A percentile compares a stretch with the other conserved stretches of the same genome.
Evolutionary conservation across 2,888 invertebrate genomes (phyloP).

Genomic region (Sinopyrophorus schimmeli): DNA sequence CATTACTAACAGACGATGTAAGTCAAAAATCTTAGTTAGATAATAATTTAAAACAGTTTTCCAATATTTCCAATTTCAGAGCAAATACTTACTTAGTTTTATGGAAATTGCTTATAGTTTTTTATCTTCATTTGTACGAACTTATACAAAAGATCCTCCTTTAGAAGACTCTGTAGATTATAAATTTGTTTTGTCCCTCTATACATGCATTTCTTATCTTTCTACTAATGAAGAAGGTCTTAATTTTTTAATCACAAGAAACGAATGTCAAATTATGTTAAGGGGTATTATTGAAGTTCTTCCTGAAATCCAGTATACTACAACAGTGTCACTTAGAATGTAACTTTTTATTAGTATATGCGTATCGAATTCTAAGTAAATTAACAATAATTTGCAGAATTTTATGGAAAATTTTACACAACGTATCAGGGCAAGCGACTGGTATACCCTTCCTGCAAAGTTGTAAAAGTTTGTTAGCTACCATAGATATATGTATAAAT

Average conservation of each 20-base stretch:
- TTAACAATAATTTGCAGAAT: background rate
- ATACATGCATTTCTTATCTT: constrained; percentile 8
- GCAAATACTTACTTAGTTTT: constrained; percentile 11
- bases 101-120: constrained; percentile 18
- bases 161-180: constrained; percentile 21
- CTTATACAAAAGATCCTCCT: constrained; percentile 10
- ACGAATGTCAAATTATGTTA: constrained; percentile 15
- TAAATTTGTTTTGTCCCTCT: constrained; percentile 14
- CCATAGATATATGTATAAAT: background rate
- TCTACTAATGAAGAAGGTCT: constrained; percentile 1
- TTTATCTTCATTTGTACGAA: constrained; percentile 11
- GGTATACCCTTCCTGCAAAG: background rate
- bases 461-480: background rate
- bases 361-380: background rate
- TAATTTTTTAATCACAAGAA: constrained; percentile 1
- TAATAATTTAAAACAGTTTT: background rate
- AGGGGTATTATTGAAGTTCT: constrained; percentile 1
- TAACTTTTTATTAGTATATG: background rate
- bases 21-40: background rate
- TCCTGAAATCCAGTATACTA: constrained; percentile 7
- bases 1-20: constrained; percentile 10
- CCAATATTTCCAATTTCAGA: constrained; percentile 6
- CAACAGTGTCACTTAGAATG: constrained; percentile 5
- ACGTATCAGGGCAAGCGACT: background rate
- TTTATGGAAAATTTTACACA: constrained; percentile 1